Conservation (phyloP, 30 jellyfish, hydroid and myxozoan species). For the Turritopsis rubra region DNA sequence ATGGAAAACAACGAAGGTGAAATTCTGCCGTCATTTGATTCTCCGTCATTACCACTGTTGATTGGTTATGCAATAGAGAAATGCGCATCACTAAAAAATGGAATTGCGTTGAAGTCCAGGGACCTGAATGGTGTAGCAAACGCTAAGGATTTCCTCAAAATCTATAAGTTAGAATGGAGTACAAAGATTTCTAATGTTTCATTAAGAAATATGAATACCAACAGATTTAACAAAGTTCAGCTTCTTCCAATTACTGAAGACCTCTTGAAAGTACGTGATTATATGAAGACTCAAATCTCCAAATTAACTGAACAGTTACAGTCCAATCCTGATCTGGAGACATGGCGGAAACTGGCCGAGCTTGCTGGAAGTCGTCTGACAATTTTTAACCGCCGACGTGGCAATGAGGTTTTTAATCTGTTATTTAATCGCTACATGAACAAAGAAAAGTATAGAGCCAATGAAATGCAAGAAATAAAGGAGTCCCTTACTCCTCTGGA, state of each 20-base stretch:
- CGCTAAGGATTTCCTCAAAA: not conserved
- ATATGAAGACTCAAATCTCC: not conserved
- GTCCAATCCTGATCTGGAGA: not conserved
- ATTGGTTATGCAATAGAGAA: not conserved
- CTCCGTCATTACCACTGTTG: not conserved
- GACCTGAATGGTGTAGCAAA: not conserved
- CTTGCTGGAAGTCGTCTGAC: constrained; percentile 19
- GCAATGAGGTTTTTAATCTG: constrained; percentile 28
- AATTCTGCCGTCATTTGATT: not conserved
- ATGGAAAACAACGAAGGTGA: not conserved
- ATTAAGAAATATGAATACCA: not conserved
- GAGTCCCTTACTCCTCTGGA: constrained; percentile 24
- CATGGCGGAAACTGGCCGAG: constrained; percentile 31
- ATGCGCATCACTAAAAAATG: not conserved
- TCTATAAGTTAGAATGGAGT: not conserved
- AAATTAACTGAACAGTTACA: not conserved
- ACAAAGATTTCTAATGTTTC: not conserved
- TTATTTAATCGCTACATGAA: constrained; percentile 8
- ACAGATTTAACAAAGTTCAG: not conserved
- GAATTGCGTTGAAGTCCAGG: not conserved
- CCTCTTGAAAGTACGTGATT: not conserved
- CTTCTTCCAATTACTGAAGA: not conserved
- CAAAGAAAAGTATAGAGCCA: constrained; percentile 8
- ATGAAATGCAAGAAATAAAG: constrained; percentile 22
- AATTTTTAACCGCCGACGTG: constrained; percentile 33